Conservation (phyloP, 2,113 vertebrate genomes). For the Peromyscus leucopus region DNA sequence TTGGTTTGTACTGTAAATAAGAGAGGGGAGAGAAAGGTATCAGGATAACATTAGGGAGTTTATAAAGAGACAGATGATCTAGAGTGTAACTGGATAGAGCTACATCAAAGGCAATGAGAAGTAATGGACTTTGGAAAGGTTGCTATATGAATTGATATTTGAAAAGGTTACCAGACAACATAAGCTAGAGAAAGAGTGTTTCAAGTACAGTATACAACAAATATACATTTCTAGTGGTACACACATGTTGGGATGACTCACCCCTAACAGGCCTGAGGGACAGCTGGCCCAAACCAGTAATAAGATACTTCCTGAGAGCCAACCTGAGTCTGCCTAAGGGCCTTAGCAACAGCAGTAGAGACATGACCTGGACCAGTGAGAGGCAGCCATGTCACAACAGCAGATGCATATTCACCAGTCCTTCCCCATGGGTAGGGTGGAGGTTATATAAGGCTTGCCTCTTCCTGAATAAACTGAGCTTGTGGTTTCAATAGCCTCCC, state of each 20-base stretch:
- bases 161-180: not conserved
- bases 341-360: no score
- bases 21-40: not conserved
- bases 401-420: no score
- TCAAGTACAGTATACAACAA: not conserved
- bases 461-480: no score
- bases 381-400: no score
- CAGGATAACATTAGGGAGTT: not conserved
- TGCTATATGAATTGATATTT: not conserved
- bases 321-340: no score
- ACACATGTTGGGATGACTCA: not conserved
- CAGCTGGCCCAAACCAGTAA: no score
- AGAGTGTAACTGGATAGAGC: not conserved
- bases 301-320: no score
- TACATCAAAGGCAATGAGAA: slow-evolving; percentile 25
- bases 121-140: not conserved
- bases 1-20: not conserved
- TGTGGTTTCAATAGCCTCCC: no score
- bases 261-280: no score
- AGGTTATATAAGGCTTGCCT: no score
- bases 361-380: no score
- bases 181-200: not conserved
- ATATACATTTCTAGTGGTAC: not conserved
- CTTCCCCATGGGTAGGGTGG: no score
- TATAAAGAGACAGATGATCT: not conserved